Evolutionary conservation across 2,113 vertebrate genomes (phyloP), one percentile per base, ranked within the genome.

Genomic region (Scolopax mira): DNA sequence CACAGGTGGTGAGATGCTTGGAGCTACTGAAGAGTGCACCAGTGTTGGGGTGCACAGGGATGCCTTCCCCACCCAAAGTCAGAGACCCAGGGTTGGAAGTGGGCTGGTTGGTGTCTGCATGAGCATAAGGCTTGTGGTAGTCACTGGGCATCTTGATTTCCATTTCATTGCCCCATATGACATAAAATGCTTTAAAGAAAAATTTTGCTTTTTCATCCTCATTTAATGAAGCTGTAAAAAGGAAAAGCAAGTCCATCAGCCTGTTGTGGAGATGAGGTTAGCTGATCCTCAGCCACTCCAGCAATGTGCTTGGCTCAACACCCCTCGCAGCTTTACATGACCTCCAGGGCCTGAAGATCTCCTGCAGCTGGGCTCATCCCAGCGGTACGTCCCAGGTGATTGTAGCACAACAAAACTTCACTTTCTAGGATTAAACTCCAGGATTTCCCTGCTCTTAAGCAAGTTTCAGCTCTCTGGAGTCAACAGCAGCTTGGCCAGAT

Each of bases 381-480:
- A 83, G 51, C 1, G 4, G 52, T 74, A 80, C 22, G 3, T 95
- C 93, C 93, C 93, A 95, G 96, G 88, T 95, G 83, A 93, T 81
- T 0, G 0, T 22, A 94, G 57, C 2, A 17, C 66, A 93, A 70
- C 71, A 84, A 48, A 84, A 57, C 28, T 90, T 92, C 73, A 87
- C 90, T 96, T 96, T 97, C 94, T 94, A 97, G 94, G 94, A 96
- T 90, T 96, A 88, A 96, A 69, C 72, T 95, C 80, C 72, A 89
- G 25, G 18, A 96, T 94, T 96, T 93, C 84, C 73, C 79, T 19
- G 9, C 83, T 93, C 65, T 83, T 81, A 84, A 86, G 80, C n/a
- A 57, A 91, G 77, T 69, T 96, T 67, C 73, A 95, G 70, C n/a
- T 92, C 88, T 95, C 88, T 49, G 66, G 88, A 82, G 80, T 89